These are phyloP conservation scores for Laupala kohalensis DNA, from an alignment of 1,140 invertebrate genomes.

Conservation along the genomic window DNA sequence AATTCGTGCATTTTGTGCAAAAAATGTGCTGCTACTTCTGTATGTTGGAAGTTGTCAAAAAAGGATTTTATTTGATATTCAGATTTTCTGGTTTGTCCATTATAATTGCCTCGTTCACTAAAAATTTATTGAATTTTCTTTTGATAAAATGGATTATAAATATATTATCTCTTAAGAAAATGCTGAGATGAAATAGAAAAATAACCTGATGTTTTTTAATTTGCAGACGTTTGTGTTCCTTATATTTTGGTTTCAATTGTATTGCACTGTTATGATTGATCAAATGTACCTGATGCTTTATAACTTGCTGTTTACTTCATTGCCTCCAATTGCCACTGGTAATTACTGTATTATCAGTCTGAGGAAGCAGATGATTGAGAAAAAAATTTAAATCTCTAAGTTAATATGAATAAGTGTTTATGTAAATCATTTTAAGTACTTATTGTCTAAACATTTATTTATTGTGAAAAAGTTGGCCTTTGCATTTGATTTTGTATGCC, in stretches of 20 bases:
- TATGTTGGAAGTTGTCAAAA: too few relatives aligned
- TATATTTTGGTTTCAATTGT: conserved; percentile 84
- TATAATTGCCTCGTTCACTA: too few relatives aligned
- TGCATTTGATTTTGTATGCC: too few relatives aligned
- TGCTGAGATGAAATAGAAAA: not conserved
- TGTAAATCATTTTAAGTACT: not conserved
- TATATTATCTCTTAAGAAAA: too few relatives aligned
- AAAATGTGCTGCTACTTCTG: too few relatives aligned
- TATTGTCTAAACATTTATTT: not conserved
- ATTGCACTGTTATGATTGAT: conserved; percentile 82
- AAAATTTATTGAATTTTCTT: too few relatives aligned
- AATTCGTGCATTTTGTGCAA: too few relatives aligned
- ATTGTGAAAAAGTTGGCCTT: not conserved
- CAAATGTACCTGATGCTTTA: conserved; percentile 89
- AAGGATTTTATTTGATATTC: too few relatives aligned
- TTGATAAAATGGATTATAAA: too few relatives aligned
- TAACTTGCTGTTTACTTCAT: conserved; percentile 84
- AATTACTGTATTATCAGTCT: conserved; percentile 16
- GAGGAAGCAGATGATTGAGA: too few relatives aligned
- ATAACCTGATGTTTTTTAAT: conserved; percentile 17
- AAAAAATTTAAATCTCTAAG: not conserved
- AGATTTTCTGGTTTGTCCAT: too few relatives aligned
- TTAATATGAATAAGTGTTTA: not conserved
- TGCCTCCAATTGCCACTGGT: conserved; percentile 79
- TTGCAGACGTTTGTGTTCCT: conserved; percentile 79